A percentile compares a stretch with the other conserved stretches of the same genome.
Conservation (phyloP, 2,113 vertebrate genomes). For the Hipposideros armiger region DNA sequence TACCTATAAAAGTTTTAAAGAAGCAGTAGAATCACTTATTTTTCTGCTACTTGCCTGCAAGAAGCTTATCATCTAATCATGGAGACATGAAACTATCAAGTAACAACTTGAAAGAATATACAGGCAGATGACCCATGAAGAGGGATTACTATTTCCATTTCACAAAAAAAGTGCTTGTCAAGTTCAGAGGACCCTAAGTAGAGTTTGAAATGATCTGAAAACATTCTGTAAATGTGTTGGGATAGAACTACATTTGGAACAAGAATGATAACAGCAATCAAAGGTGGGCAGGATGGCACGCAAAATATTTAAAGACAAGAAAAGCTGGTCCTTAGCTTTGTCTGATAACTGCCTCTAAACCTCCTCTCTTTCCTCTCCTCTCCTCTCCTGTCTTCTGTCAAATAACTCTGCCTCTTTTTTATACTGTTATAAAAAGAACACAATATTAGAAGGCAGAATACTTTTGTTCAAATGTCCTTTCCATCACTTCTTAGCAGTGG, state of each 20-base stretch:
- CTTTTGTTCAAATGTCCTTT: conserved; percentile 27
- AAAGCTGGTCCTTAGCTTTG: not conserved
- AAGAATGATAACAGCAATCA: not conserved
- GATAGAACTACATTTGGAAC: not conserved
- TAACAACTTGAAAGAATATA: not conserved
- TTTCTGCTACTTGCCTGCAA: not conserved
- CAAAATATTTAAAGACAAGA: not conserved
- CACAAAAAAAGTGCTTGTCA: not conserved
- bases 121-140: not conserved
- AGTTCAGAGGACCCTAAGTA: not conserved
- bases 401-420: not conserved
- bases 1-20: not conserved
- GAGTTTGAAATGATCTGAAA: not conserved
- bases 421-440: not conserved
- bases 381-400: not conserved
- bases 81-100: not conserved
- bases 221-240: not conserved
- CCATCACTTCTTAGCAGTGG: conserved; percentile 10
- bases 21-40: not conserved
- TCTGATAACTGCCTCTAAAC: not conserved
- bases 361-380: not conserved
- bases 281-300: not conserved
- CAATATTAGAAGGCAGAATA: not conserved
- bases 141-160: not conserved
- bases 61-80: not conserved